These are phyloP conservation scores for Odobenus rosmarus DNA, from an alignment of 2,113 vertebrate genomes.

Conservation along the genomic window DNA sequence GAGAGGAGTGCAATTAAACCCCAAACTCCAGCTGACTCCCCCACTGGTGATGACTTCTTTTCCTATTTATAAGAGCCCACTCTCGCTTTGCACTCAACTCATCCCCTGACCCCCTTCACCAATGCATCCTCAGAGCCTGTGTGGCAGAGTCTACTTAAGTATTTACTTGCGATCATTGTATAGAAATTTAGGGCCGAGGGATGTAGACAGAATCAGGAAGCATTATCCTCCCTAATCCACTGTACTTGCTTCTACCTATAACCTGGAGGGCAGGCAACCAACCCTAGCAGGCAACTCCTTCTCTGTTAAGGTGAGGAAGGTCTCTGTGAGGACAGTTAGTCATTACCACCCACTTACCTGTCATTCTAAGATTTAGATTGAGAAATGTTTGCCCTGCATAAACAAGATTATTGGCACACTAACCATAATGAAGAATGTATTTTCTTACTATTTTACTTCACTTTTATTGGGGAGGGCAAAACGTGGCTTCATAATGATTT, in stretches of 20 bases:
- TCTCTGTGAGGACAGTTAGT: not conserved
- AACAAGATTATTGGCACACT: not conserved
- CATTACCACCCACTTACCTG: not conserved
- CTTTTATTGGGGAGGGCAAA: not conserved
- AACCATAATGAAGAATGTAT: not conserved
- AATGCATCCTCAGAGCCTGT: not conserved
- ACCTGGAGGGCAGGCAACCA: not conserved
- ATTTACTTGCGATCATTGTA: not conserved
- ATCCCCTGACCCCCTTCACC: not conserved
- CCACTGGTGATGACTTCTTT: not conserved
- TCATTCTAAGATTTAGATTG: not conserved
- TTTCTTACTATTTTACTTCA: not conserved
- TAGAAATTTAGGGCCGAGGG: not conserved
- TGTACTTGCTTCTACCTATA: not conserved
- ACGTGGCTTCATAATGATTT: not conserved
- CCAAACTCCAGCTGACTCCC: not conserved
- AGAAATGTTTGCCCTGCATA: not conserved
- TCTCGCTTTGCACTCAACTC: not conserved
- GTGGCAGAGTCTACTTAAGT: not conserved
- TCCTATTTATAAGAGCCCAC: not conserved
- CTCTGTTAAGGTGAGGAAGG: not conserved
- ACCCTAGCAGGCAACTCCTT: not conserved
- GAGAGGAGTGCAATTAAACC: not conserved
- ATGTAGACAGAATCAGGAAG: not conserved
- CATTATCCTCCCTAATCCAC: not conserved